These are phyloP conservation scores for Rhipidura dahli DNA, from an alignment of 2,113 vertebrate genomes.

Conservation along the genomic window DNA sequence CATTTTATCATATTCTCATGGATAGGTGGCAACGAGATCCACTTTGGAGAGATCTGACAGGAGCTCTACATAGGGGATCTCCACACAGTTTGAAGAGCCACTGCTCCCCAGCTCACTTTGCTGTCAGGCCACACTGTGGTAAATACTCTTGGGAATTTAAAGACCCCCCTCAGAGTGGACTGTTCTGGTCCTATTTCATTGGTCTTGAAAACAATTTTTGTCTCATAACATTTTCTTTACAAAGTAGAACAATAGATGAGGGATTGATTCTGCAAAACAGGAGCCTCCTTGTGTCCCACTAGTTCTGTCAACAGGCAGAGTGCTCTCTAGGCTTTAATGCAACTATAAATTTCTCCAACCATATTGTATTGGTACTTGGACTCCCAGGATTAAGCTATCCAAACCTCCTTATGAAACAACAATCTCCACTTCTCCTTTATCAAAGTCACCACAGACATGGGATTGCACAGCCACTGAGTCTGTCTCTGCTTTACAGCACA, in stretches of 20 bases:
- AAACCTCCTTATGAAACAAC: neutral
- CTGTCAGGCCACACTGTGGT: neutral
- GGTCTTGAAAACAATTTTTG: neutral
- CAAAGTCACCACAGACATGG: neutral
- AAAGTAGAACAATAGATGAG: neutral
- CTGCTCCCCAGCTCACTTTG: neutral
- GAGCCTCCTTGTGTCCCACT: neutral
- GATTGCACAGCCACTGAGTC: neutral
- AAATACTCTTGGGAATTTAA: neutral
- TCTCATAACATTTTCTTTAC: neutral
- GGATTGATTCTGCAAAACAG: neutral
- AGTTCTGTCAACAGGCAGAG: neutral
- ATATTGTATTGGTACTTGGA: neutral
- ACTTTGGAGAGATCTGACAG: rapidly evolving
- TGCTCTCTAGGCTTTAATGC: neutral
- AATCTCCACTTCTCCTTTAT: neutral
- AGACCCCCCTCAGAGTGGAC: rapidly evolving
- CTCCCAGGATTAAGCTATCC: neutral
- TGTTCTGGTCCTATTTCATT: neutral
- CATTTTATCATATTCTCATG: neutral
- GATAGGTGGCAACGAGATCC: neutral
- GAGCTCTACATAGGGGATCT: rapidly evolving
- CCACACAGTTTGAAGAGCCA: neutral
- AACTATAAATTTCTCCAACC: neutral
- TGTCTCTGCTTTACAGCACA: neutral